Conservation (phyloP, 1,140 invertebrate species). For the Eupeodes corollae region DNA sequence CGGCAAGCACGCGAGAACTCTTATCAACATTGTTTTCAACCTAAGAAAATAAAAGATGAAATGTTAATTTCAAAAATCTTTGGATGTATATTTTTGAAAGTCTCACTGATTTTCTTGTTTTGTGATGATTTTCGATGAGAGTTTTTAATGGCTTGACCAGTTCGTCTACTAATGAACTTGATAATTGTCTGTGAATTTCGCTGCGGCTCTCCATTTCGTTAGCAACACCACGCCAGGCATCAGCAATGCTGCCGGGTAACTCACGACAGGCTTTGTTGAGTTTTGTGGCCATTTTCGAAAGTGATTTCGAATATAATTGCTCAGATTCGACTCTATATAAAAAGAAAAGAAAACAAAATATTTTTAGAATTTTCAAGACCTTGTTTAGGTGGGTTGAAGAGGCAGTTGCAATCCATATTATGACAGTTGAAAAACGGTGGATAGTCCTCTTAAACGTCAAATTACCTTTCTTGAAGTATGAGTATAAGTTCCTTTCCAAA, state of each 20-base stretch:
- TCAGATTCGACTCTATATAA: conserved; percentile 72
- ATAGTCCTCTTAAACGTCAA: no score
- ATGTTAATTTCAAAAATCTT: background rate
- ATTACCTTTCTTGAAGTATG: conserved; percentile 85
- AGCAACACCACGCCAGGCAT: conserved; percentile 81
- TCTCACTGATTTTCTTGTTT: conserved; percentile 57
- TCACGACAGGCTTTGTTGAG: conserved; percentile 70
- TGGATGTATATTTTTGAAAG: no score
- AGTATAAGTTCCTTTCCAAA: conserved; percentile 83
- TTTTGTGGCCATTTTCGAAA: conserved; percentile 76
- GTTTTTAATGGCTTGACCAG: conserved; percentile 76
- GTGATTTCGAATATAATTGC: conserved; percentile 76
- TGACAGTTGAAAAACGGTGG: no score
- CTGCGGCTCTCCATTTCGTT: conserved; percentile 83
- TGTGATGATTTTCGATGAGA: conserved; percentile 59
- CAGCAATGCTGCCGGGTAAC: conserved; percentile 67
- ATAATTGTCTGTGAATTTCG: conserved; percentile 73
- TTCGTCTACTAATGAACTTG: conserved; percentile 69
- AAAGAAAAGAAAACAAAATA: background rate
- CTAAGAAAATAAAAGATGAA: conserved; percentile 19
- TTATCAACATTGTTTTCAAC: conserved; percentile 80
- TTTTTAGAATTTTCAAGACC: background rate
- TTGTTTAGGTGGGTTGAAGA: background rate
- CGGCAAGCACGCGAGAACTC: conserved; percentile 63
- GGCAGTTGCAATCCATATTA: background rate